Conservation (phyloP, 2,888 invertebrate species). For the Blastobasis adustella region DNA sequence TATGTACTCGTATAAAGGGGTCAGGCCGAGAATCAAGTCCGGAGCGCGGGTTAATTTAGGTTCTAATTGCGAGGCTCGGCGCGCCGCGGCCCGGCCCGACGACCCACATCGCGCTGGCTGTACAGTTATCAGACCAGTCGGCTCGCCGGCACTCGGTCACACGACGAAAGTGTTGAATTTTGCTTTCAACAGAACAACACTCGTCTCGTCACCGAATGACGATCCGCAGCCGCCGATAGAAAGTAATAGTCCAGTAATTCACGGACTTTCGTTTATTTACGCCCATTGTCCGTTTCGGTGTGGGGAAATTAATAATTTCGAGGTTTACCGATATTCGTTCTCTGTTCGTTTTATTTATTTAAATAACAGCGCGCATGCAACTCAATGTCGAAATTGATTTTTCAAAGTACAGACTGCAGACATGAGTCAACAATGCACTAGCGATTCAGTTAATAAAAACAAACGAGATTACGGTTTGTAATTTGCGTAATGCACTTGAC, state of each 20-base stretch:
- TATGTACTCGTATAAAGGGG: no score
- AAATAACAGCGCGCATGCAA: no score
- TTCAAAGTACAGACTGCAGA: no score
- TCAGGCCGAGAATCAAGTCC: no score
- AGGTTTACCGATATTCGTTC: no score
- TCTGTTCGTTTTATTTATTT: no score
- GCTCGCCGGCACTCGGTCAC: conserved; percentile 50
- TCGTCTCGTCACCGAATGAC: conserved; percentile 39
- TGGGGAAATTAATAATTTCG: no score
- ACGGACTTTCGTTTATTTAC: conserved; percentile 32
- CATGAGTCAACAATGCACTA: background rate
- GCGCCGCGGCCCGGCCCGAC: conserved; percentile 24
- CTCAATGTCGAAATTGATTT: no score
- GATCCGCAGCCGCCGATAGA: conserved; percentile 36
- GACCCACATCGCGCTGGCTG: conserved; percentile 49
- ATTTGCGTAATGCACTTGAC: no score
- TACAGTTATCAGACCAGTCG: conserved; percentile 66
- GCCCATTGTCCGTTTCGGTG: no score
- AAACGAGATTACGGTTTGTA: no score
- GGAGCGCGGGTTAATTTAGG: conserved; percentile 9
- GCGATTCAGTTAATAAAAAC: no score
- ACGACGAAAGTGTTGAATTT: conserved; percentile 69
- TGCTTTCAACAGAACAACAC: conserved; percentile 54
- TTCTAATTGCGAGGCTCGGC: conserved; percentile 13
- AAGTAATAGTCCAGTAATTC: conserved; percentile 47